phyloP scores from a whole-genome alignment of 2,888 invertebrate genomes.

The Harmothoe impar region DNA sequence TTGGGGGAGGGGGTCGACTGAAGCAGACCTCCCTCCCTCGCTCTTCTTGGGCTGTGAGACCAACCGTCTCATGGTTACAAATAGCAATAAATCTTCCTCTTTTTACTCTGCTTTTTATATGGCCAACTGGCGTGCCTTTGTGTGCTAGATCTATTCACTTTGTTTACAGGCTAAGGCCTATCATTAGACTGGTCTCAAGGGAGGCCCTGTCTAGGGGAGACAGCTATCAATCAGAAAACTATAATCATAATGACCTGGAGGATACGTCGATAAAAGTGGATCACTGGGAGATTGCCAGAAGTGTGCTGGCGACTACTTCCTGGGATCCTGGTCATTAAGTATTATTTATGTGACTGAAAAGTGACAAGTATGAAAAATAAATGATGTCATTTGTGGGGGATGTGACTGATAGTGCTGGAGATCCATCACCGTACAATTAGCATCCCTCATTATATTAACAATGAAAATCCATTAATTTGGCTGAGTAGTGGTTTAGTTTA shows the following conservation, averaged over 20 bases:
- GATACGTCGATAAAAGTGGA: slow-evolving; percentile 57
- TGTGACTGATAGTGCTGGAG: slow-evolving; percentile 79
- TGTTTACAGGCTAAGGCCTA: slow-evolving; percentile 47
- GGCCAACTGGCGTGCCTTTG: slow-evolving; percentile 32
- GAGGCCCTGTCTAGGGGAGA: background rate
- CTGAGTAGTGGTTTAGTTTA: slow-evolving; percentile 15
- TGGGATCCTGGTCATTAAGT: slow-evolving; percentile 74
- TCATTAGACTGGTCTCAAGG: background rate
- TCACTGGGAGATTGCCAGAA: slow-evolving; percentile 55
- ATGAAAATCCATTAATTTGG: slow-evolving; percentile 64
- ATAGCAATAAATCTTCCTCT: slow-evolving; percentile 43
- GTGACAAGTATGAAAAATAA: slow-evolving; percentile 82
- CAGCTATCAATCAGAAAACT: slow-evolving; percentile 17
- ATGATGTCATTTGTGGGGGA: slow-evolving; percentile 79
- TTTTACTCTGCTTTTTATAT: background rate
- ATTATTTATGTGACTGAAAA: slow-evolving; percentile 78
- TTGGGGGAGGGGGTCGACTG: slow-evolving; percentile 4
- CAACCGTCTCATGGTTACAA: background rate
- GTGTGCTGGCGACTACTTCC: slow-evolving; percentile 46
- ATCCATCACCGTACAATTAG: slow-evolving; percentile 79
- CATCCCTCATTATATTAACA: slow-evolving; percentile 60
- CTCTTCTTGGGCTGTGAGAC: background rate
- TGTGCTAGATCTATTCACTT: background rate
- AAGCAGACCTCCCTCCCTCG: background rate
- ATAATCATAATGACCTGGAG: slow-evolving; percentile 24